Conservation (phyloP, 2,113 vertebrate genomes). For the Rhynchomys soricoides region DNA sequence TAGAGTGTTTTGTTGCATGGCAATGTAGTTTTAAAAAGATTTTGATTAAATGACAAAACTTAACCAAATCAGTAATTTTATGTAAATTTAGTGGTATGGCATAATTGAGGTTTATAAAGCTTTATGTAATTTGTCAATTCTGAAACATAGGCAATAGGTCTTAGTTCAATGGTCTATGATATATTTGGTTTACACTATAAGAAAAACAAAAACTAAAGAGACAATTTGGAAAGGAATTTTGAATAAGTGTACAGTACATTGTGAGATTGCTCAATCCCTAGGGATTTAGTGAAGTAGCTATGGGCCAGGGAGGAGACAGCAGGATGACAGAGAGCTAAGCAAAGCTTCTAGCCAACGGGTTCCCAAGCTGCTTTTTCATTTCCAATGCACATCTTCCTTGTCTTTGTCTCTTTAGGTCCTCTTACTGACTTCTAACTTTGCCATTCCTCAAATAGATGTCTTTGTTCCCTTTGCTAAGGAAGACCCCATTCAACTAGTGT, state of each 20-base stretch:
- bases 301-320: not conserved
- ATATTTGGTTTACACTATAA: constrained; percentile 1
- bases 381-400: not conserved
- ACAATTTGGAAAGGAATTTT: not conserved
- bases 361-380: not conserved
- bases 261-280: not conserved
- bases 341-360: accelerated
- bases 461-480: not conserved
- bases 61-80: not conserved
- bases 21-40: not conserved
- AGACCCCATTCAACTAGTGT: not conserved
- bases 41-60: not conserved
- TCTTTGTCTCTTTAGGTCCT: not conserved
- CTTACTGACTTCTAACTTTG: not conserved
- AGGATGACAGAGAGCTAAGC: not conserved
- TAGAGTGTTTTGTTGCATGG: not conserved
- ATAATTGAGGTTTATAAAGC: not conserved
- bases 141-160: not conserved
- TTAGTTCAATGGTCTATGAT: not conserved
- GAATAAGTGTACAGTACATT: not conserved
- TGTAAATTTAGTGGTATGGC: constrained; percentile 3
- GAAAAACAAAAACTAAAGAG: not conserved
- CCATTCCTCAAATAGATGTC: not conserved
- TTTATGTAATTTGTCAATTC: not conserved
- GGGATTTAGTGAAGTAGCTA: not conserved